phyloP scores from a whole-genome alignment of 2,888 invertebrate genomes.

The Parapristionchus giblindavisi region DNA sequence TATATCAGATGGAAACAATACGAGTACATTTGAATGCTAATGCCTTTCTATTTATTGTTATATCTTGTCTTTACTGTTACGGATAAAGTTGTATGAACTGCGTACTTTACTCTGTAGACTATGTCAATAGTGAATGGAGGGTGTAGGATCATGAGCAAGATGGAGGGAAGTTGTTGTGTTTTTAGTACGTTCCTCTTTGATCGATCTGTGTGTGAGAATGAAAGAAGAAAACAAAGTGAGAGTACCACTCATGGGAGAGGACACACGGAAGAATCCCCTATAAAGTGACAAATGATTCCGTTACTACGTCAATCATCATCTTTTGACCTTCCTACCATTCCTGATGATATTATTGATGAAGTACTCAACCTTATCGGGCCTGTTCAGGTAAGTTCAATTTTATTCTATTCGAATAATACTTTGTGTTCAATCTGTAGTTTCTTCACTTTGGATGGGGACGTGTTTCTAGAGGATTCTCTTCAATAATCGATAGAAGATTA shows the following conservation, averaged over 20 bases:
- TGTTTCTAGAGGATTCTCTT: constrained; percentile 28
- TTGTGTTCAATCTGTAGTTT: not conserved
- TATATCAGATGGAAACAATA: not conserved
- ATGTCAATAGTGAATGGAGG: too few relatives aligned
- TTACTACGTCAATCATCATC: not conserved
- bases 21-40: constrained; percentile 6
- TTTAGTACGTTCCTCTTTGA: constrained; percentile 29
- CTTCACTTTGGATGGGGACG: constrained; percentile 14
- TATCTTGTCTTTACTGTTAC: not conserved
- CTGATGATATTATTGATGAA: constrained; percentile 22
- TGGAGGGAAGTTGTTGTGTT: constrained; percentile 22
- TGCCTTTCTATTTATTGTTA: not conserved
- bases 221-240: constrained; percentile 25
- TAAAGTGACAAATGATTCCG: constrained; percentile 14
- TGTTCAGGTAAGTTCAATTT: not conserved
- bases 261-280: not conserved
- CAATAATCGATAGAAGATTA: constrained; percentile 3
- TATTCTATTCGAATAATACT: not conserved
- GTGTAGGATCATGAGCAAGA: not conserved
- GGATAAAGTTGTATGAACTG: too few relatives aligned
- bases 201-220: constrained; percentile 4
- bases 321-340: not conserved
- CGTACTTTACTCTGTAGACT: too few relatives aligned
- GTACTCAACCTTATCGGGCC: constrained; percentile 16
- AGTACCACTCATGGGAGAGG: constrained; percentile 21